phyloP scores from a whole-genome alignment of 1,140 invertebrate genomes.

The Diabrotica virgifera region DNA sequence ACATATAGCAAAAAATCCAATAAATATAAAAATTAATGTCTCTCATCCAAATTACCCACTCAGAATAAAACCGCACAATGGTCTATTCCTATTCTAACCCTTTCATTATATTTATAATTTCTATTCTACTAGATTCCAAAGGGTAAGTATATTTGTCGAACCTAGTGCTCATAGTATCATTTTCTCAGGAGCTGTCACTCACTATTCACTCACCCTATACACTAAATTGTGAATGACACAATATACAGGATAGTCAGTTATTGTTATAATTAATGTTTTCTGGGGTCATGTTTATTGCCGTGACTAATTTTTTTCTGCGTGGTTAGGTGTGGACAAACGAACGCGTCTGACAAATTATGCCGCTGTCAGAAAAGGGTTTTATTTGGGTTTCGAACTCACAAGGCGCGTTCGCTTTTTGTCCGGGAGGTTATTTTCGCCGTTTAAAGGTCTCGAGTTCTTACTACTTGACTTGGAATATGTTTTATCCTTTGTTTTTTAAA shows the following conservation, averaged over 20 bases:
- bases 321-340: slow-evolving; percentile 19
- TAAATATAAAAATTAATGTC: slow-evolving; percentile 3
- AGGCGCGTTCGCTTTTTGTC: slow-evolving; percentile 5
- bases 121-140: too few relatives aligned
- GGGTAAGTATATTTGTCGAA: too few relatives aligned
- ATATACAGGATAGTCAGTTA: slow-evolving; percentile 8
- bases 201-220: slow-evolving; percentile 7
- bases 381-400: slow-evolving; percentile 12
- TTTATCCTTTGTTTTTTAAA: too few relatives aligned
- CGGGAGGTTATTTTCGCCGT: too few relatives aligned
- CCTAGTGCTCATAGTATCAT: background rate
- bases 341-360: slow-evolving; percentile 18
- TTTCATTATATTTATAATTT: background rate
- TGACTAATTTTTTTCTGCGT: slow-evolving; percentile 25
- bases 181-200: slow-evolving; percentile 21
- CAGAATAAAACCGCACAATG: slow-evolving; percentile 6
- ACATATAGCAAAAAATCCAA: background rate
- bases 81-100: slow-evolving; percentile 5
- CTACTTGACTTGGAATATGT: too few relatives aligned
- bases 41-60: background rate
- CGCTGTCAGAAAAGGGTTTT: slow-evolving; percentile 14
- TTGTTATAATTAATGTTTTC: slow-evolving; percentile 23
- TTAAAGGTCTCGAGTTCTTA: too few relatives aligned
- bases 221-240: slow-evolving; percentile 9
- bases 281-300: slow-evolving; percentile 21